Evolutionary conservation across 2,113 vertebrate species (phyloP).

Genomic region (Apaloderma vittatum): DNA sequence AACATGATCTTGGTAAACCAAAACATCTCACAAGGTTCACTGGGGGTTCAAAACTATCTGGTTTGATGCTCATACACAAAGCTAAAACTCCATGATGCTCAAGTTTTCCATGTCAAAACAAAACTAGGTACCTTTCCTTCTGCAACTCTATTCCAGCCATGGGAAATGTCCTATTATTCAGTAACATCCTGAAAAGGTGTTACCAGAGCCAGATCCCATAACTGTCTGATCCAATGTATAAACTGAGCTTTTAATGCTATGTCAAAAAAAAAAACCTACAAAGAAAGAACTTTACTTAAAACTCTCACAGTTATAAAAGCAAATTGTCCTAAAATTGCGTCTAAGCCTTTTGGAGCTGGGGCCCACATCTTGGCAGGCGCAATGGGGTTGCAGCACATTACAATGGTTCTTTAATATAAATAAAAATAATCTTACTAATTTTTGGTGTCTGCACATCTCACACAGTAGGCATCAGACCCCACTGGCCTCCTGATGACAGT

Average conservation of each 20-base stretch:
- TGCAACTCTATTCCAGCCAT: background rate
- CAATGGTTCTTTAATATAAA: background rate
- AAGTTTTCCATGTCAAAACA: background rate
- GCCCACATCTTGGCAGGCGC: background rate
- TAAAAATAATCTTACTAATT: background rate
- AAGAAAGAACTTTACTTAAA: background rate
- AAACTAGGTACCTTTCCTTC: background rate
- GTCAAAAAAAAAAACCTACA: background rate
- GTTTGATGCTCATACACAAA: background rate
- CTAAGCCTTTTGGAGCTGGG: background rate
- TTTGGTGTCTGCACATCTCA: background rate
- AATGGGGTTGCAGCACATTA: background rate
- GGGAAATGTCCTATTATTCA: background rate
- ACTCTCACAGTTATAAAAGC: background rate
- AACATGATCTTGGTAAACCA: background rate
- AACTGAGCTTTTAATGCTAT: background rate
- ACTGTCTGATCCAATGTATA: background rate
- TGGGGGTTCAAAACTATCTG: rapidly evolving
- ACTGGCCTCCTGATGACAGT: background rate
- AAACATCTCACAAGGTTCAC: background rate
- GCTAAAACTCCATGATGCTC: background rate
- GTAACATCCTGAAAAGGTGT: background rate
- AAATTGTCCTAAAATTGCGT: background rate
- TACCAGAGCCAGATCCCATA: background rate
- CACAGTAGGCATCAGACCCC: background rate